phyloP scores from a whole-genome alignment of 2,113 vertebrate species.

The Brevimyrus niger region DNA sequence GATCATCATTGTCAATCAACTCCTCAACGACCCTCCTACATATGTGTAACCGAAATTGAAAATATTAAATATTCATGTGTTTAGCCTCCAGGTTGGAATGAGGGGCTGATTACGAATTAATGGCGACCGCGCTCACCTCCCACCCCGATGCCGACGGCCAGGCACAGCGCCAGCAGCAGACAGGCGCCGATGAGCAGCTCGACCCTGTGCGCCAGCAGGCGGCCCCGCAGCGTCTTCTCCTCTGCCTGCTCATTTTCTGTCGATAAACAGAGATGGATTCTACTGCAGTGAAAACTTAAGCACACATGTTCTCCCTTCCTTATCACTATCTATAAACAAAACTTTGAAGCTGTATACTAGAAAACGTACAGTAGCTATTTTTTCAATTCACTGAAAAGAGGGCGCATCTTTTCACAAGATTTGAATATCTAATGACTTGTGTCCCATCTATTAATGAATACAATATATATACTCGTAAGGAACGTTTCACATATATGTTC shows the following conservation, averaged over 20 bases:
- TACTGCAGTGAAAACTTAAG: not conserved
- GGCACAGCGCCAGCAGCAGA: constrained; percentile 28
- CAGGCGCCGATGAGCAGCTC: constrained; percentile 43
- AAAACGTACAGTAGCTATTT: not conserved
- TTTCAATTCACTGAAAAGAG: not conserved
- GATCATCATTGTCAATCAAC: not conserved
- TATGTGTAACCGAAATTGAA: constrained; percentile 22
- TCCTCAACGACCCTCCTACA: not conserved
- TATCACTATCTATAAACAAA: not conserved
- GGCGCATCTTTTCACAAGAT: no score
- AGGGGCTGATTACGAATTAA: constrained; percentile 7
- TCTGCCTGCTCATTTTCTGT: constrained; percentile 37
- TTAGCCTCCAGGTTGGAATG: not conserved
- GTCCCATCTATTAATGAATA: not conserved
- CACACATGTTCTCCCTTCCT: not conserved
- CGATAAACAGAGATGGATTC: not conserved
- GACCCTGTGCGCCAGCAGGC: constrained; percentile 39
- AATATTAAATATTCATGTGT: constrained; percentile 37
- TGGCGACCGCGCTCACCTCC: constrained; percentile 50
- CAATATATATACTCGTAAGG: not conserved
- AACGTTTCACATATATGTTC: not conserved
- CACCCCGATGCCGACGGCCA: constrained; percentile 50
- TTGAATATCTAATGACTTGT: not conserved
- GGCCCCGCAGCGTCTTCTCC: constrained; percentile 40
- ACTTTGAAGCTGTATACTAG: not conserved